phyloP scores from a whole-genome alignment of 2,888 invertebrate genomes.

The Pristionchus mayeri region DNA sequence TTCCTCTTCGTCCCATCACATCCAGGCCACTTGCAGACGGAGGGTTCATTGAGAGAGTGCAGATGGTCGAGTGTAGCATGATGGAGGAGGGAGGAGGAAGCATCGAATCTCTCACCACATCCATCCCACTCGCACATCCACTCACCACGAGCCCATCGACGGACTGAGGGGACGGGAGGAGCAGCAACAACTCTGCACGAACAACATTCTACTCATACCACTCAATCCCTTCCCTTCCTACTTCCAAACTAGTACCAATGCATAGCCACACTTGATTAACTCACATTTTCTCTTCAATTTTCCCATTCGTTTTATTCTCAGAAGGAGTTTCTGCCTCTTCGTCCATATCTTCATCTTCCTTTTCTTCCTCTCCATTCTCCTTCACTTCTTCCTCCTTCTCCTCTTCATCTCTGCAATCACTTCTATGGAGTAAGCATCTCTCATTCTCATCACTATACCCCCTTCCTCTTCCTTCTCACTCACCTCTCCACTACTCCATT shows the following conservation, averaged over 20 bases:
- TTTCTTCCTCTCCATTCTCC: not conserved
- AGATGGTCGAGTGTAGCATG: conserved; percentile 68
- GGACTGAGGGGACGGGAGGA: not conserved
- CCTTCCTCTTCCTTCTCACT: not conserved
- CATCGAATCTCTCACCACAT: conserved; percentile 61
- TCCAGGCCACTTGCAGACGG: conserved; percentile 69
- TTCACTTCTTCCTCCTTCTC: conserved; percentile 22
- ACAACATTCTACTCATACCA: too few relatives aligned
- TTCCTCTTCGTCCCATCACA: conserved; percentile 71
- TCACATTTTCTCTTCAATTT: not conserved
- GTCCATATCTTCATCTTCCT: not conserved
- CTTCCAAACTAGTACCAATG: too few relatives aligned
- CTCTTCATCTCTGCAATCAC: not conserved
- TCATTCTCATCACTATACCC: not conserved
- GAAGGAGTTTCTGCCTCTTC: not conserved
- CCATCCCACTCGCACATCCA: conserved; percentile 75
- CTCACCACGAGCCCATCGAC: conserved; percentile 50
- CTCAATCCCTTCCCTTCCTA: too few relatives aligned
- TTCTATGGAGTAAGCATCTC: not conserved
- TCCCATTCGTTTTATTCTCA: conserved; percentile 1
- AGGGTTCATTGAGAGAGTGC: conserved; percentile 52
- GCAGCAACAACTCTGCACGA: too few relatives aligned
- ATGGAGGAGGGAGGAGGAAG: conserved; percentile 60
- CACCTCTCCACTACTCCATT: conserved; percentile 11
- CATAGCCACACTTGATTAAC: too few relatives aligned